phyloP scores from a whole-genome alignment of 2,888 invertebrate species.

The Sturmia bella region DNA sequence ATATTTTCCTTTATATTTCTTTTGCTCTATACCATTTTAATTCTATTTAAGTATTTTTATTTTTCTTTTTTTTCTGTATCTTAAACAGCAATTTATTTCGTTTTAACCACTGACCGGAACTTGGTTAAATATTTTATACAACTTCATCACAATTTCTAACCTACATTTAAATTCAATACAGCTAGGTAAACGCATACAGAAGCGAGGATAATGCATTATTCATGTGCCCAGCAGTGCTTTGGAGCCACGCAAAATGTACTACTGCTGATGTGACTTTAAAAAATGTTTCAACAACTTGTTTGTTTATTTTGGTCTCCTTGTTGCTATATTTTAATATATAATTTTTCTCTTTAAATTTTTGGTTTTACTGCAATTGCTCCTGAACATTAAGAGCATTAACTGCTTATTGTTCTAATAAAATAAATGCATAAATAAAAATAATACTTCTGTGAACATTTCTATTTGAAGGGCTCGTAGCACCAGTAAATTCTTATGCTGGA shows the following conservation, averaged over 20 bases:
- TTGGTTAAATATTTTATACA: constrained; percentile 67
- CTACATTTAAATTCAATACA: constrained; percentile 46
- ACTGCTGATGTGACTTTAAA: no score
- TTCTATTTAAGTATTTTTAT: constrained; percentile 33
- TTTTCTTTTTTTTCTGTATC: constrained; percentile 8
- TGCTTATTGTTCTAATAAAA: no score
- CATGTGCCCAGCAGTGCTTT: constrained; percentile 8
- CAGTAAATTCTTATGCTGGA: no score
- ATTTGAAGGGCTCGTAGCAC: no score
- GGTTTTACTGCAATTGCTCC: no score
- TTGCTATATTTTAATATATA: no score
- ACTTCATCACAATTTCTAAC: constrained; percentile 67
- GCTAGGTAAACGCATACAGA: constrained; percentile 2
- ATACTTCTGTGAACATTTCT: no score
- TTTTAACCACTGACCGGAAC: constrained; percentile 61
- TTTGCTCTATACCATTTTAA: constrained; percentile 30
- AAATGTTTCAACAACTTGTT: no score
- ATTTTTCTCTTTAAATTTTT: no score
- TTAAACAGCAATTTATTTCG: constrained; percentile 62
- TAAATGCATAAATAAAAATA: no score
- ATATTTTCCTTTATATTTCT: constrained; percentile 2
- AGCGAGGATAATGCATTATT: background rate
- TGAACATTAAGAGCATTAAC: no score
- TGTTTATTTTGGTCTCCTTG: no score
- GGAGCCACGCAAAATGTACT: background rate